Evolutionary conservation across 2,888 invertebrate species (phyloP), one percentile per base, ranked within the genome.

Genomic region (Hymenopus coronatus): DNA sequence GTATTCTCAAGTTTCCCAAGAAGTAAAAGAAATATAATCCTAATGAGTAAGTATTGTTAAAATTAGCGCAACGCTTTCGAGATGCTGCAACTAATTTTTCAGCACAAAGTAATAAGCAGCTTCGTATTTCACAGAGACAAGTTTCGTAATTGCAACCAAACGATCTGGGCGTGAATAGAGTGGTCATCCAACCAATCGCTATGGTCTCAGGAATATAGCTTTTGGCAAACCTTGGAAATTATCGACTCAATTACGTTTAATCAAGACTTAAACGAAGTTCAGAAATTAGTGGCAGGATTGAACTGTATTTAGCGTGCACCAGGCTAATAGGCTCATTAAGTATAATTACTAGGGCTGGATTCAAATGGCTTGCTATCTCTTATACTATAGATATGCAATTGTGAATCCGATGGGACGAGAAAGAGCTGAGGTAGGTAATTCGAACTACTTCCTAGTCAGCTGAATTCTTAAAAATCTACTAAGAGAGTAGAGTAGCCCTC

Each of bases 181-280:
- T 81, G 86, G 86, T 81, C 86, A 81, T 86, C 20, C 81, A 70
- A 15, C 54, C 4, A 20, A 70, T 70, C 20, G 20, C 15, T 70
- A 70, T 30, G 81, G 25, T 2, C 40, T 28, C 33, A 30, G 28
- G 28, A 33, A 54, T 70, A 28, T 28, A 86, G 81, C 54, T 82
- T 40, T 40, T 25, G 33, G 28, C 85, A 46, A 84, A 83, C 84
- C 84, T 46, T 82, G 46, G 81, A 82, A 85, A 88, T 88, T 88
- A 88, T 88, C 88, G 85, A 88, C 85, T 88, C 88, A 88, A 88
- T 88, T 88, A 88, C 88, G 82, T 82, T 88, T 88, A 88, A 88
- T 88, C 88, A 88, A 82, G 88, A 88, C 88, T 70, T 88, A 88
- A 88, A 88, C 54, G 88, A 88, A 88, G 88, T 88, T 88, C 88